Base-by-base conservation (phyloP, 2,113 vertebrate species). In the Archocentrus centrarchus region DNA sequence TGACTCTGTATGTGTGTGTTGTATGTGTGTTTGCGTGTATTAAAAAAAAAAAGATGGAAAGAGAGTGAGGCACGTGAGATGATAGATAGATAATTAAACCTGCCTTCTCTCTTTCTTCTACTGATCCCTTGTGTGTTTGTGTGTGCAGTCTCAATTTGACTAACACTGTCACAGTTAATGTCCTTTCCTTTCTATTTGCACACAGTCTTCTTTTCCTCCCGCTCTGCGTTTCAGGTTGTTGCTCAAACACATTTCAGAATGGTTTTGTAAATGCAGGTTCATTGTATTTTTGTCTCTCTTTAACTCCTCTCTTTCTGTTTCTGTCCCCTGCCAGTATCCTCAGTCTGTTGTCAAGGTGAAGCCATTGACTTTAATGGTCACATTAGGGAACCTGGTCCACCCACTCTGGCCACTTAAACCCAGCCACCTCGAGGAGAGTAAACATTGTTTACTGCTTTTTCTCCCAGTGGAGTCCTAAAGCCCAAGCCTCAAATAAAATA, bases 361-460 rank as follows among this genome's bases (percentile, higher is more conserved):
- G 73, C 61, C 55, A 58, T 86, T 81, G 87, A 64, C 80, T 90
- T 91, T 82, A 92, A 90, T 47, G 53, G 90, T 68, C 85, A 59
- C 88, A 86, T 88, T 79, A 90, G 80, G 80, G 89, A 85, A 79
- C 47, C 75, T 35, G 41, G 20, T 84, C 85, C 63, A 64, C 78
- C 78, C 88, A 60, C 79, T 24, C 68, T 7, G 73, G 70, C 80
- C 88, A 85, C 80, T 93, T 90, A 92, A 83, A 88, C 73, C 79
- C 61, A 59, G 44, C 80, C 10, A 53, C 89, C 87, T 88, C 62
- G 81, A 85, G 91, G 73, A 91, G 79, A 85, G 84, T 89, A 90
- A 92, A 93, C 88, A 85, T 59, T 89, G 80, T 92, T 92, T 86
- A 88, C 81, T 84, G 86, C 79, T 60, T n/a, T 63, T 7, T 57